These are phyloP conservation scores for Anguilla pacifica DNA, from an alignment of 2,797 vertebrate species.

Conservation along the genomic window DNA sequence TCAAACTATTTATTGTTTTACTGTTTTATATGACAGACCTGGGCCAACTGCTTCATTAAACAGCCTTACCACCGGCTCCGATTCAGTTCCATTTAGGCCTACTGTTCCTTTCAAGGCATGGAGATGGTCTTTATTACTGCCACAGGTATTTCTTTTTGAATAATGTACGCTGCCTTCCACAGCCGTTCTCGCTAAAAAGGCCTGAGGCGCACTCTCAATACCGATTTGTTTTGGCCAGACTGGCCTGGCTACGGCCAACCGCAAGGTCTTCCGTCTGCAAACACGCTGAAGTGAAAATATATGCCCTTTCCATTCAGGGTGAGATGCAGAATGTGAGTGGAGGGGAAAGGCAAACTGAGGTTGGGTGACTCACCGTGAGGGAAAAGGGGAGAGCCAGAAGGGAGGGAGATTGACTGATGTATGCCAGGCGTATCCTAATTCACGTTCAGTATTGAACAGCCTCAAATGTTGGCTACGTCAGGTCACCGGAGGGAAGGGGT, in stretches of 20 bases:
- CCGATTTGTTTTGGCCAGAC: conserved; percentile 1
- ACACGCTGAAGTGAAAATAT: neutral
- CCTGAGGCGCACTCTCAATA: neutral
- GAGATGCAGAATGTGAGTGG: neutral
- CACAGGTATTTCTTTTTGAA: neutral
- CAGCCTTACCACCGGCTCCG: neutral
- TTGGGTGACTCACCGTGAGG: conserved; percentile 38
- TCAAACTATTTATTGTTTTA: neutral
- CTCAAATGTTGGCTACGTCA: neutral
- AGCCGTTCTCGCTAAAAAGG: neutral
- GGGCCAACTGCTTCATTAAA: neutral
- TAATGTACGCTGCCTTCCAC: neutral
- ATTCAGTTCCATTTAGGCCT: neutral
- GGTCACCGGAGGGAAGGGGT: neutral
- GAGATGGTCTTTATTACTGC: neutral
- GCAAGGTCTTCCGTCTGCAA: neutral
- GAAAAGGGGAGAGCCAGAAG: neutral
- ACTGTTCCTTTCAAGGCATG: neutral
- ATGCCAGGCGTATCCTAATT: neutral
- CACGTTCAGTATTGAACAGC: neutral
- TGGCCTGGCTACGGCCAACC: neutral
- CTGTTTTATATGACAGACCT: neutral
- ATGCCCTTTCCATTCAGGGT: neutral
- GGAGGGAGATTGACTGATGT: neutral
- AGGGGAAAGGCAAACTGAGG: neutral